Percentiles rank a stretch among this genome's conserved stretches.
phyloP scores from a whole-genome alignment of 1,140 invertebrate genomes.

The Monomorium pharaonis region DNA sequence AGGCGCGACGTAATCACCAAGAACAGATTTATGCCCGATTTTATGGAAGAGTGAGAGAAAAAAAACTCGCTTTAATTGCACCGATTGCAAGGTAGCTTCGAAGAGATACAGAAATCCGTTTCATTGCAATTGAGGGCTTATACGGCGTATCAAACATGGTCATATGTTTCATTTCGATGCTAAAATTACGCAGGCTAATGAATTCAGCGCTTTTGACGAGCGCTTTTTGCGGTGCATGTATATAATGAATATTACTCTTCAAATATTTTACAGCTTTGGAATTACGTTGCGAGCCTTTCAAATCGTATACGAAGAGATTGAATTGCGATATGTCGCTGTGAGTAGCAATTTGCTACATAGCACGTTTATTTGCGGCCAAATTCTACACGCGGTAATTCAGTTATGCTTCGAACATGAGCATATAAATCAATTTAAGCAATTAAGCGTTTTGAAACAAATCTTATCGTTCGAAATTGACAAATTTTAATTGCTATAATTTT shows the following conservation, averaged over 20 bases:
- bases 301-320: conserved; percentile 56
- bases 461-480: neutral
- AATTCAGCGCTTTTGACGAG: conserved; percentile 39
- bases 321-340: conserved; percentile 23
- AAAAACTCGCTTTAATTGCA: conserved; percentile 32
- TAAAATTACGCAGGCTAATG: conserved; percentile 49
- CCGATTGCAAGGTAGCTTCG: neutral
- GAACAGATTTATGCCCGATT: neutral
- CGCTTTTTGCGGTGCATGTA: conserved; percentile 21
- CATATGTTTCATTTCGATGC: conserved; percentile 27
- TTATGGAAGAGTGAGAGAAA: neutral
- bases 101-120: conserved; percentile 22
- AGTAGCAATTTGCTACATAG: conserved; percentile 1
- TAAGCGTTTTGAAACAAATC: conserved; percentile 34
- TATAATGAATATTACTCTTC: conserved; percentile 53
- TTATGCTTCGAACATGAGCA: neutral
- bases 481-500: neutral
- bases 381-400: neutral
- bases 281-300: conserved; percentile 51
- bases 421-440: conserved; percentile 20
- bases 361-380: conserved; percentile 15
- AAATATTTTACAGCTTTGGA: conserved; percentile 53
- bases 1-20: neutral
- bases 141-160: conserved; percentile 4
- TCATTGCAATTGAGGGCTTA: conserved; percentile 35